These are phyloP conservation scores for Leptobrachium leishanense DNA, from an alignment of 2,113 vertebrate species.

Conservation along the genomic window DNA sequence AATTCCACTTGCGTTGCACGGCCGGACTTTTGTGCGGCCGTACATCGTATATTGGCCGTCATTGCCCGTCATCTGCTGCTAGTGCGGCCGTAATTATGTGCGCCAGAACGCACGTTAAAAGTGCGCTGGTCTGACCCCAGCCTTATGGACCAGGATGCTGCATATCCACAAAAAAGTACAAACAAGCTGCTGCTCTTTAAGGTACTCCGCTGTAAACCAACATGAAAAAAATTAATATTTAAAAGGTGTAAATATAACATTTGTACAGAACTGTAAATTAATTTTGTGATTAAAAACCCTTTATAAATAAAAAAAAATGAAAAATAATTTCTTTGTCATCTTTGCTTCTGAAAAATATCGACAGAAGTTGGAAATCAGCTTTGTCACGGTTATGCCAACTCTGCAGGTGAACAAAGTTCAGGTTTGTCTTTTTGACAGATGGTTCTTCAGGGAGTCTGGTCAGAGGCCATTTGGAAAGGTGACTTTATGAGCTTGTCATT, in stretches of 20 bases:
- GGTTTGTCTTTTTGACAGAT: no score
- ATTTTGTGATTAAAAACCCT: slow-evolving; percentile 68
- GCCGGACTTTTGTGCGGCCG: no score
- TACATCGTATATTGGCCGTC: no score
- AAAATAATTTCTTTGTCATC: neutral
- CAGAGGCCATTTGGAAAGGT: no score
- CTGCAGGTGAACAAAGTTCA: no score
- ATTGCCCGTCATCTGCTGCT: no score
- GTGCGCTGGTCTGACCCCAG: no score
- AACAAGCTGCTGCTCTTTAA: slow-evolving; percentile 72
- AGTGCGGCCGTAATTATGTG: no score
- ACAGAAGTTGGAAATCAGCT: neutral
- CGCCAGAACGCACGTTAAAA: no score
- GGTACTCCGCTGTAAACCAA: slow-evolving; percentile 74
- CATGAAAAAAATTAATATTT: slow-evolving; percentile 52
- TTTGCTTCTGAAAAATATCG: neutral
- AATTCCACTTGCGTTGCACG: no score
- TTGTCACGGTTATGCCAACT: neutral
- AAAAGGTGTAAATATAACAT: slow-evolving; percentile 67
- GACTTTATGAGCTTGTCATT: no score
- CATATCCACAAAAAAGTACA: slow-evolving; percentile 62
- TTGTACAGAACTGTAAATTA: slow-evolving; percentile 70
- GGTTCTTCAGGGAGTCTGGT: no score
- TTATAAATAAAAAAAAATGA: slow-evolving; percentile 68
- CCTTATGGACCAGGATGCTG: slow-evolving; percentile 51